Evolutionary conservation across 2,113 vertebrate species (phyloP).

Genomic region (Rhea americana): DNA sequence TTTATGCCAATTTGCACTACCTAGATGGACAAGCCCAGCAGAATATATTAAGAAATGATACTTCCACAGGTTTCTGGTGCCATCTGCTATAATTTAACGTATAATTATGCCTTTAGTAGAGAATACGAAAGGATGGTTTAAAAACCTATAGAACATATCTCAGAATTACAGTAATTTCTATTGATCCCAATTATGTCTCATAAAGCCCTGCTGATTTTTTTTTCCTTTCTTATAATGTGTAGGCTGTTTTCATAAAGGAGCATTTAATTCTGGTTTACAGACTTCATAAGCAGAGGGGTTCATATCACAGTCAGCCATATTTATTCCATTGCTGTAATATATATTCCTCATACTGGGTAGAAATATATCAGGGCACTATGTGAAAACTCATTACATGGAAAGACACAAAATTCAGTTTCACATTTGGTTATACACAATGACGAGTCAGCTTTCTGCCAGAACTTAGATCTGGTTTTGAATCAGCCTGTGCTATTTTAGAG

Average conservation of each 20-base stretch:
- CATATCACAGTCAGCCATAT: background rate
- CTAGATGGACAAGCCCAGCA: constrained; percentile 37
- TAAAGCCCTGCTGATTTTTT: background rate
- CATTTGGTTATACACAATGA: background rate
- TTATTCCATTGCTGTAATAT: background rate
- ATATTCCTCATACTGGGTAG: background rate
- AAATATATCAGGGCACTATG: background rate
- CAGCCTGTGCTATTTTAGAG: background rate
- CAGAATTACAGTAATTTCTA: constrained; percentile 43
- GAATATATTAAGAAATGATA: constrained; percentile 48
- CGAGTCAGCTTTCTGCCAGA: background rate
- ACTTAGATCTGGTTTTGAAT: background rate
- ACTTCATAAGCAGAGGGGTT: constrained; percentile 9
- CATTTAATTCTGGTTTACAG: background rate
- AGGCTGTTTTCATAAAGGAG: constrained; percentile 12
- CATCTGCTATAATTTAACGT: constrained; percentile 54
- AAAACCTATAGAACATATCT: constrained; percentile 4
- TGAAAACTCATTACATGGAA: background rate
- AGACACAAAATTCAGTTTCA: background rate
- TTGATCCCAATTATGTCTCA: constrained; percentile 29
- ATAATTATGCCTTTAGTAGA: constrained; percentile 32
- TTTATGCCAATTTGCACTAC: constrained; percentile 47
- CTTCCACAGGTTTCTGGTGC: constrained; percentile 25
- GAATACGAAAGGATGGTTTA: constrained; percentile 10
- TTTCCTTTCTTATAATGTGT: background rate